Evolutionary conservation across 1,140 invertebrate species (phyloP).

Genomic region (Phocides pigmalion): DNA sequence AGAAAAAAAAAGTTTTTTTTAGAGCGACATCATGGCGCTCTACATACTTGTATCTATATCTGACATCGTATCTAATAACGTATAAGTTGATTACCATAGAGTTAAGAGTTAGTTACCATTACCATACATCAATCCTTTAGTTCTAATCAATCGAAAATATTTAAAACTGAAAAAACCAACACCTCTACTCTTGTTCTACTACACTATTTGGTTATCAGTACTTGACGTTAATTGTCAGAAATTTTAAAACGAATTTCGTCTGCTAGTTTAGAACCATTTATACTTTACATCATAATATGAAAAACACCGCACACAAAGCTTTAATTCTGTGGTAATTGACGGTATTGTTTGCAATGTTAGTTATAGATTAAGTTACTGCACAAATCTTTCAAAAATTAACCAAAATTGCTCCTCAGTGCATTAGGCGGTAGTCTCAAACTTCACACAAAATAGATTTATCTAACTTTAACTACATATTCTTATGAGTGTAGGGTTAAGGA

Average conservation of each 20-base stretch:
- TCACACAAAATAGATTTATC: constrained; percentile 37
- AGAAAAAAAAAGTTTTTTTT: constrained; percentile 20
- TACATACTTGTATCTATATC: constrained; percentile 11
- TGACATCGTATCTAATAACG: neutral
- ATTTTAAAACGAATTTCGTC: no score
- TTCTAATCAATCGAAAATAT: no score
- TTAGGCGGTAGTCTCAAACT: constrained; percentile 60
- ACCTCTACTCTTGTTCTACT: no score
- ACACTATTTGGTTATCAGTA: no score
- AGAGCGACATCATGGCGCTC: constrained; percentile 22
- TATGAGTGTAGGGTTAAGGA: constrained; percentile 77
- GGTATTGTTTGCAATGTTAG: constrained; percentile 4
- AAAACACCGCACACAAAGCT: neutral
- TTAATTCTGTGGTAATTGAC: constrained; percentile 1
- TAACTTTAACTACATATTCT: constrained; percentile 71
- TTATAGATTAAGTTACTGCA: constrained; percentile 2
- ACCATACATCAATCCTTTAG: neutral
- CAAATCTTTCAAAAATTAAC: constrained; percentile 13
- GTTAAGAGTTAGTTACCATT: no score
- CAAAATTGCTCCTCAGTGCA: constrained; percentile 58
- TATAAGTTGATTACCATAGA: neutral
- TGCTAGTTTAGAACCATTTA: no score
- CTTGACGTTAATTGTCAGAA: no score
- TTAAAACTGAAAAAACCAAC: no score
- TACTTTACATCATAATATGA: no score